Base-by-base conservation (phyloP, 2,888 invertebrate genomes). In the Drosophila anceps region DNA sequence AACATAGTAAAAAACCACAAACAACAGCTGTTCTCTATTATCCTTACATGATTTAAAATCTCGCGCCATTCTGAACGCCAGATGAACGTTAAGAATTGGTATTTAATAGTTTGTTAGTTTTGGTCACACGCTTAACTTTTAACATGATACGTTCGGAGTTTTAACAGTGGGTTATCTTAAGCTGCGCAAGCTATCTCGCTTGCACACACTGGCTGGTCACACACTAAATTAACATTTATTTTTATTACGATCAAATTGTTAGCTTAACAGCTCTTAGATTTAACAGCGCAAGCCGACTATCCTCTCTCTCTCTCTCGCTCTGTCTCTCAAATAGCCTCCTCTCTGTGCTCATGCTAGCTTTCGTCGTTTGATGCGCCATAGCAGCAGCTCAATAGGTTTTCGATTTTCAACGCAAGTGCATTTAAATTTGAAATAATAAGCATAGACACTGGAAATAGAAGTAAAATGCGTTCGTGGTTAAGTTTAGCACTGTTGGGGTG, bases 381-480 rank as follows among this genome's bases (percentile, higher is more conserved):
- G 37, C 50, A 43, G 10, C 2, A 18, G 18, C 67, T 64, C 59
- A 77, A 62, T 77, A 61, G 13, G 57, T 18, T 59, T 65, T 62
- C 15, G 46, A 46, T 48, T n/a, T 46, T 71, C 33, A 35, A 43
- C 31, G 48, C 12, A 43, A 12, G 41, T 41, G 64, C 64, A 65
- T 46, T 58, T 54, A 12, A 12, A 13, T 50, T 50, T 10, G 4
- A 31, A 60, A 13, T 27, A 59, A 41, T 39, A 39, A 37, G 10
- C 10, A 7, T 20, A 39, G 31, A 10, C 10, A 12, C 12, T 41
- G 12, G 12, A 31, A 43, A 7, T 44, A 8, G 15, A 48, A 33
- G 31, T 7, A 31, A 51, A 63, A 84, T 84, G 84, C 68, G 65
- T 57, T 68, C 73, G 43, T 77, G 84, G 76, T 60, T 84, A 31